Base-by-base conservation (phyloP, 1,140 invertebrate species). In the Drosophila lowei region DNA sequence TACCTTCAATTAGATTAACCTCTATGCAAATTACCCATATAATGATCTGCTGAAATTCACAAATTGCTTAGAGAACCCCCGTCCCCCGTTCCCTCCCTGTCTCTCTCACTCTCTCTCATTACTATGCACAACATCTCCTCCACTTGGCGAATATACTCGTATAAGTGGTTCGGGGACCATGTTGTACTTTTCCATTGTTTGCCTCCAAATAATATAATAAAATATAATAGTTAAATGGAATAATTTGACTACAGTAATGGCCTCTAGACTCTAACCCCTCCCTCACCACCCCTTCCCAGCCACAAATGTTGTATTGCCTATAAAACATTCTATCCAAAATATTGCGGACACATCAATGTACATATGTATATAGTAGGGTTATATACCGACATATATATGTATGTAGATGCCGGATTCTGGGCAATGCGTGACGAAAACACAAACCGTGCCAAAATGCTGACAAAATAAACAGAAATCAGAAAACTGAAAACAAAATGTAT, bases 241-340 rank as follows among this genome's bases (percentile, higher is more conserved):
- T 73, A 81, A 74, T 81, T 83, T 55, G 63, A 43, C 55, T 23
- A 28, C 78, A 78, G 74, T 83, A 83, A 78, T 74, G 83, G 58
- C 30, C 78, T 44, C 47, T 25, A 44, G 70, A 68, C 41, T 49
- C 48, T 21, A n/a, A n/a, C 15, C 23, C 42, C 41, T 6, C 6
- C n/a, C 38, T 16, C 18, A 18, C 18, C 18, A 18, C 18, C 18
- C n/a, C 38, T 16, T 2, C 1, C 18, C 18, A 18, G 1, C 18
- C 18, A 18, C 8, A 44, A 28, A 42, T 38, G 47, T 18, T 34
- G 18, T 23, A 16, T 7, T 28, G 55, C 25, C 28, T 54, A 47
- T 34, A 68, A 28, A 23, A 34, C 47, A 21, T 65, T 71, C 42
- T 62, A 49, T 67, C 56, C 48, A 34, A 75, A 59, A 61, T 55